Conservation (phyloP, 2,797 vertebrate species). For the Yasuhikotakia modesta region DNA sequence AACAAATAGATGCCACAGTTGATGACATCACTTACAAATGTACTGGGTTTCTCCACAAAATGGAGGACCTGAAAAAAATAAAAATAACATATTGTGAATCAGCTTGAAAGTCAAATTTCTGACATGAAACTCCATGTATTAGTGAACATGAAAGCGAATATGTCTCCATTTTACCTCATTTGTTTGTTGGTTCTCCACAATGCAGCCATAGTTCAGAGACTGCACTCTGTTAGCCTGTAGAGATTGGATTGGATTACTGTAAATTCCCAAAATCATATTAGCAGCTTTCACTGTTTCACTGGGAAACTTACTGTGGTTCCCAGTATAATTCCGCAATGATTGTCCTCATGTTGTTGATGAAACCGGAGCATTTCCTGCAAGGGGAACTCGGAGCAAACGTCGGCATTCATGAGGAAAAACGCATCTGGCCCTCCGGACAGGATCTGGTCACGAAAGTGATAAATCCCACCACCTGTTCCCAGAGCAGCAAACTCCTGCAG, state of each 20-base stretch:
- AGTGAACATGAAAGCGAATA: not conserved
- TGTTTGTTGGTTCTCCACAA: conserved; percentile 87
- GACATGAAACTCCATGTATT: not conserved
- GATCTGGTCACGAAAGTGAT: conserved; percentile 99
- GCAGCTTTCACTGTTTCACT: too few relatives aligned
- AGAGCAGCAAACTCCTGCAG: conserved; percentile 93
- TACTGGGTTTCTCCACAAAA: conserved; percentile 98
- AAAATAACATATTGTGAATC: not conserved
- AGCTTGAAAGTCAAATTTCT: not conserved
- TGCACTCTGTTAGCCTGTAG: conserved; percentile 93
- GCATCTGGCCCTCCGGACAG: conserved; percentile 88
- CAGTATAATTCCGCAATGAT: conserved; percentile 88
- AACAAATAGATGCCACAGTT: conserved; percentile 98
- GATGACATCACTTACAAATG: conserved; percentile 97
- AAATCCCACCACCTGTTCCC: conserved; percentile 95
- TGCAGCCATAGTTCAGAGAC: conserved; percentile 96
- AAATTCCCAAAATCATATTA: not conserved
- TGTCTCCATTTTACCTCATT: conserved; percentile 83
- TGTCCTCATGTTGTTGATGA: conserved; percentile 76
- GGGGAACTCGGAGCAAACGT: conserved; percentile 94
- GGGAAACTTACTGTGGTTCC: conserved; percentile 91
- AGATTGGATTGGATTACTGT: not conserved
- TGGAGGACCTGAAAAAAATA: conserved; percentile 84
- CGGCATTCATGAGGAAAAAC: conserved; percentile 93
- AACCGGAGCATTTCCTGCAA: conserved; percentile 89